Conservation (phyloP, 2,113 vertebrate species). For the Dicrurus megarhynchus region DNA sequence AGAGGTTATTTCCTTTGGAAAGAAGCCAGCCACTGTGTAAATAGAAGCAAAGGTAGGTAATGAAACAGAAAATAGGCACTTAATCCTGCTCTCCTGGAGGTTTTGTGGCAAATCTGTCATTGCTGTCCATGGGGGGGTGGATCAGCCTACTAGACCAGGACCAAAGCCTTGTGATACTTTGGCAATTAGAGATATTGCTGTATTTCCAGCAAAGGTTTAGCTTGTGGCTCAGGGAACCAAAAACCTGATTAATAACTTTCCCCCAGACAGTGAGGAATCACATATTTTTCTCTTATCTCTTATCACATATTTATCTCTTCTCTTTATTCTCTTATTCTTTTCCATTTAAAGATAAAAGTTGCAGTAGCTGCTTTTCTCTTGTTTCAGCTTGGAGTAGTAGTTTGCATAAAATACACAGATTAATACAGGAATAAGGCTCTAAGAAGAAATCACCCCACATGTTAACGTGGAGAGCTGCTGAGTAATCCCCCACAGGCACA, state of each 20-base stretch:
- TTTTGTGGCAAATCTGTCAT: neutral
- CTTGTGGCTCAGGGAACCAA: neutral
- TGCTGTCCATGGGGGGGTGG: neutral
- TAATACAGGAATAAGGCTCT: neutral
- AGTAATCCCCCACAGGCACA: slow-evolving; percentile 27
- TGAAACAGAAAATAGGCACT: neutral
- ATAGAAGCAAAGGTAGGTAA: neutral
- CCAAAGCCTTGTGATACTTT: neutral
- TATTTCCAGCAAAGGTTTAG: neutral
- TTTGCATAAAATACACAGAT: slow-evolving; percentile 1
- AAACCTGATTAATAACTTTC: neutral
- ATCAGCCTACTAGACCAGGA: neutral
- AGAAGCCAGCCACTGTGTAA: neutral
- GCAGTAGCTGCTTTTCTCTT: neutral
- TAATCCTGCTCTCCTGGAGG: neutral
- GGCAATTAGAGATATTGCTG: neutral
- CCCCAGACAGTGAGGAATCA: neutral
- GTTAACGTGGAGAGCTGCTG: neutral
- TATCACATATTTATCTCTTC: neutral
- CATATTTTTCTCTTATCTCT: neutral
- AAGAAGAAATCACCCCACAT: neutral
- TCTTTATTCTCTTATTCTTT: neutral
- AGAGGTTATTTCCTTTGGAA: neutral
- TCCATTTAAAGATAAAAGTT: neutral
- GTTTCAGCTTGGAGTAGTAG: neutral